Evolutionary conservation across 2,888 invertebrate genomes (phyloP), one percentile per base, ranked within the genome.

Genomic region (Unio delphinus): DNA sequence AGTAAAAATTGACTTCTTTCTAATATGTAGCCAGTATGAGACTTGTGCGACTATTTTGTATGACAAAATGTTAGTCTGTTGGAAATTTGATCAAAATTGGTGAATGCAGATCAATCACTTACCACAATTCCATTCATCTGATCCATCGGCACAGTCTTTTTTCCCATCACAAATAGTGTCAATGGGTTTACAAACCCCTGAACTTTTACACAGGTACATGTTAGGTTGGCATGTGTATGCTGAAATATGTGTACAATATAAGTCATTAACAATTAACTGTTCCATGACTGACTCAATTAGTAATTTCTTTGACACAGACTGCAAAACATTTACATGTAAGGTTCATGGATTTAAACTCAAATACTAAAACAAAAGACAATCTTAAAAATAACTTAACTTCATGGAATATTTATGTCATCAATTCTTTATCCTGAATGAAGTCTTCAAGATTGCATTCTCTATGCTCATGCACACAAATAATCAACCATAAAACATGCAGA

Each of bases 311-410:
- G 26, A 65, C 55, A 54, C 63, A 63, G 26, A 55, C 45, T n/a
- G 6, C 55, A 63, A 54, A 63, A 18, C 63, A 54, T 55, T 63
- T 28, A 55, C 55, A 45, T 20, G 54, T 54, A 11, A 34, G 26
- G 26, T 57, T 65, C 18, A 57, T 65, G 28, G 26, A 65, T 57
- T 65, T 56, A 56, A 57, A 34, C 65, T 34, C 4, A 57, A 34
- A 65, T 30, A 65, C 34, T 30, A 56, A 3, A 34, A 56, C 0
- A 34, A 30, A 28, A 34, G 15, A 57, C 58, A 65, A 26, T 57
- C 65, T 65, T 15, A 4, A 65, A 23, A 63, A 63, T 15, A 45
- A 4, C 3, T 45, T 45, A 3, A 45, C 15, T 45, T 45, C 15
- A 15, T 45, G 15, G 11, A 45, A 45, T 45, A 45, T 45, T 45